Evolutionary conservation across 2,113 vertebrate genomes (phyloP).

Genomic region (Carassius carassius): DNA sequence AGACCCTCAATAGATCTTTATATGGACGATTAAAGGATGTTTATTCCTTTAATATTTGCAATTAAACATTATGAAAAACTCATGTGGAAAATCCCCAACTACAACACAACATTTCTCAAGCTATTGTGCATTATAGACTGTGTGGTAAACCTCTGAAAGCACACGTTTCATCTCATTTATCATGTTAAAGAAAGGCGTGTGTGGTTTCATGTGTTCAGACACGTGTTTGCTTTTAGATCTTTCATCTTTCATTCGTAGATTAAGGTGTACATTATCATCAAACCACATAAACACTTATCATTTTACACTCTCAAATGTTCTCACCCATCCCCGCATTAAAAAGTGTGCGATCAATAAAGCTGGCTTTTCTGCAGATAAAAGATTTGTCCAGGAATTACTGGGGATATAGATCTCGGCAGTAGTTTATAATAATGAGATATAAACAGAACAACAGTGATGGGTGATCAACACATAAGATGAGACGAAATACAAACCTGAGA

Average conservation of each 20-base stretch:
- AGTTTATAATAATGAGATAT: not conserved
- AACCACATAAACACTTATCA: too few species aligned
- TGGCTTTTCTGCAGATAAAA: not conserved
- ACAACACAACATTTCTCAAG: not conserved
- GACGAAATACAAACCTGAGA: too few species aligned
- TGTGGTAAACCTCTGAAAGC: not conserved
- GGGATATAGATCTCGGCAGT: not conserved
- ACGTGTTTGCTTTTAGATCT: not conserved
- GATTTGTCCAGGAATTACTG: constrained; percentile 6
- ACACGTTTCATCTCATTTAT: not conserved
- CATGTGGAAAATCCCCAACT: not conserved
- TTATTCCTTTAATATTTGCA: too few species aligned
- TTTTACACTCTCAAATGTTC: too few species aligned
- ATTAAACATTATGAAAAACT: too few species aligned
- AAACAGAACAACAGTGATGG: too few species aligned
- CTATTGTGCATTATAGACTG: not conserved
- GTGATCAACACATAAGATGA: too few species aligned
- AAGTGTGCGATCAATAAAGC: not conserved
- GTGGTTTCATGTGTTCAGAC: not conserved
- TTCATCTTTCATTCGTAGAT: constrained; percentile 8
- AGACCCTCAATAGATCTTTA: too few species aligned
- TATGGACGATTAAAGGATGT: too few species aligned
- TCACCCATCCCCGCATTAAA: too few species aligned
- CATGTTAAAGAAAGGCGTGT: not conserved
- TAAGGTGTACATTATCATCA: not conserved